Evolutionary conservation across 92 coral and sea anemone species (phyloP).

Genomic region (Zoanthus gigantus): DNA sequence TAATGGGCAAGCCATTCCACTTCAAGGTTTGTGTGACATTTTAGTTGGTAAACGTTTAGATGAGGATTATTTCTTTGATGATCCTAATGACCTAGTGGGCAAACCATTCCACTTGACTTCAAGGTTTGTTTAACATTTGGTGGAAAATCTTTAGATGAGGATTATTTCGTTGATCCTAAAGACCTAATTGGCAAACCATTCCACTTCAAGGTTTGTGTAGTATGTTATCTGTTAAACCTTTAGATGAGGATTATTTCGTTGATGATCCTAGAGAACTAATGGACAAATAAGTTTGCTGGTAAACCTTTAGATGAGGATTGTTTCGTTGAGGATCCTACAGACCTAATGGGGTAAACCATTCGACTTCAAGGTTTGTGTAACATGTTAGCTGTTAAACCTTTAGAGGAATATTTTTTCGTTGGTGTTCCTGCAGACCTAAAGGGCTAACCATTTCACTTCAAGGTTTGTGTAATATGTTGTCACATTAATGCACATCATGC

Average conservation of each 20-base stretch:
- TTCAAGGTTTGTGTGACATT: slow-evolving; percentile 72
- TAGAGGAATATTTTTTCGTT: slow-evolving; percentile 91
- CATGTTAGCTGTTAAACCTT: slow-evolving; percentile 71
- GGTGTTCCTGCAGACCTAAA: slow-evolving; percentile 90
- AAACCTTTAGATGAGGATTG: slow-evolving; percentile 89
- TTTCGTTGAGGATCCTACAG: slow-evolving; percentile 92
- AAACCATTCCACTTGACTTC: slow-evolving; percentile 83
- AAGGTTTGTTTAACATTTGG: slow-evolving; percentile 72
- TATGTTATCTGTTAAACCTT: slow-evolving; percentile 44
- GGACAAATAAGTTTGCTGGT: slow-evolving; percentile 45
- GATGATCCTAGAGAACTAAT: too few species aligned
- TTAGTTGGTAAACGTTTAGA: not conserved
- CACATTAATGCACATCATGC: not conserved
- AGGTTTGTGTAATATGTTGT: slow-evolving; percentile 60
- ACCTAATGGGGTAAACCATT: slow-evolving; percentile 90
- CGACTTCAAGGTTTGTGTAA: slow-evolving; percentile 83
- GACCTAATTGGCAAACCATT: slow-evolving; percentile 92
- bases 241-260: too few species aligned
- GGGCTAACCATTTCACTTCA: slow-evolving; percentile 94
- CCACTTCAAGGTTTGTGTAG: slow-evolving; percentile 83
- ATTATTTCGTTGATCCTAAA: slow-evolving; percentile 86
- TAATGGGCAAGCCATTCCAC: slow-evolving; percentile 92
- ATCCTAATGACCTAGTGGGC: slow-evolving; percentile 89
- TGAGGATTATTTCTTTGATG: slow-evolving; percentile 92
- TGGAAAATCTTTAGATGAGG: slow-evolving; percentile 91